Base-by-base conservation (phyloP, 2,888 invertebrate genomes). In the Hydraecia micacea region DNA sequence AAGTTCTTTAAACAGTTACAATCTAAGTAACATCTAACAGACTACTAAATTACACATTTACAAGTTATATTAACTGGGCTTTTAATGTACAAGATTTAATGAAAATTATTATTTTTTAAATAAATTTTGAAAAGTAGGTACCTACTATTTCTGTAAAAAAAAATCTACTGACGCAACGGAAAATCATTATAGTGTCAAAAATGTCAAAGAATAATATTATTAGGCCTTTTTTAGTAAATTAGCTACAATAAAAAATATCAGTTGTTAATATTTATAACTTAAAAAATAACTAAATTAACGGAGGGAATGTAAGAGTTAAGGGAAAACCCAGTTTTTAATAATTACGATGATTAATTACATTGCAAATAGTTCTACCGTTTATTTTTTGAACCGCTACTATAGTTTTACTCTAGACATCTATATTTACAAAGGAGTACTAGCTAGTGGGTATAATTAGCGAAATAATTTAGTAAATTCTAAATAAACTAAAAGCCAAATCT, bases 41-140 rank as follows among this genome's bases (percentile, higher is more conserved):
- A 95, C 95, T 95, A 95, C 95, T 92, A 93, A 93, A 95, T 95
- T 96, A 96, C 94, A 95, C 96, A 96, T 96, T 95, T 96, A 96
- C 95, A 96, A 93, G 90, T 89, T 90, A 91, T 76, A 86, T 87
- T 92, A 94, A 95, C 95, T 95, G 96, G 95, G 95, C 92, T 92
- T 93, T 90, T 90, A 81, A 87, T 89, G 75, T 86, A 84, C 83
- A 86, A 82, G 55, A 86, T 80, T 73, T 28, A 74, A 78, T 77
- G 77, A 66, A 81, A 77, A 77, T 66, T 2, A 52, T 36, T 18
- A 65, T 9, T 52, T 72, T 58, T 46, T 7, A 63, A 84, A 85
- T 73, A 85, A 87, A 91, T 88, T 90, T 79, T 82, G 73, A 76
- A 79, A 67, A 62, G 36, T n/a, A n/a, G n/a, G n/a, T 49, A 42